Evolutionary conservation across 2,113 vertebrate genomes (phyloP).

Genomic region (Microcebus tavaratra): DNA sequence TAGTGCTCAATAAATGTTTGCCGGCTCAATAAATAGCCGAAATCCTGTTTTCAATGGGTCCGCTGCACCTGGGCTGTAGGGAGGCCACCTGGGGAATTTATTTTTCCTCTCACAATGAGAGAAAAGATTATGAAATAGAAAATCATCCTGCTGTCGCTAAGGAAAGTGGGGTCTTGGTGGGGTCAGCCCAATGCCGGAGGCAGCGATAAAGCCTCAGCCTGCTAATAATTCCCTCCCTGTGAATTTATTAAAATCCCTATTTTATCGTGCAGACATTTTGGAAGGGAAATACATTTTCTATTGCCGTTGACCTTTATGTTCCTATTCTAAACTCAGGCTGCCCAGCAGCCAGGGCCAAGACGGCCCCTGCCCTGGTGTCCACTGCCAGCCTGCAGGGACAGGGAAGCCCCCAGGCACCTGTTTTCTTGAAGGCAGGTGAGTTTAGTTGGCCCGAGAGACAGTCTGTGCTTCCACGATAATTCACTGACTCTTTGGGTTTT

Average conservation of each 20-base stretch:
- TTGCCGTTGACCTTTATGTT: constrained; percentile 14
- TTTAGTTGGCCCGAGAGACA: not conserved
- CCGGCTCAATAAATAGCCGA: not conserved
- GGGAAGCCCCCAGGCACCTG: not conserved
- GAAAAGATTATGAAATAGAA: constrained; percentile 67
- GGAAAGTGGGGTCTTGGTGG: constrained; percentile 59
- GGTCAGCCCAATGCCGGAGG: constrained; percentile 62
- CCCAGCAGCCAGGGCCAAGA: no score
- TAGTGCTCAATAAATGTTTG: not conserved
- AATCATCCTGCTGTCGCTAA: constrained; percentile 35
- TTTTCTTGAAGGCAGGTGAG: not conserved
- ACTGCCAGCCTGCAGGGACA: not conserved
- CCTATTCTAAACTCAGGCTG: not conserved
- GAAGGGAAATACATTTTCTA: constrained; percentile 58
- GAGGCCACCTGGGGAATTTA: constrained; percentile 19
- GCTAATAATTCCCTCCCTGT: constrained; percentile 54
- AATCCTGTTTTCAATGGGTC: not conserved
- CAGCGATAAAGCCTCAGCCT: constrained; percentile 47
- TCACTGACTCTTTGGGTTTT: not conserved
- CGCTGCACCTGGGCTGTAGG: not conserved
- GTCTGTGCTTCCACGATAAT: not conserved
- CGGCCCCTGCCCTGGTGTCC: not conserved
- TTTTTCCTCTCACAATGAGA: constrained; percentile 59
- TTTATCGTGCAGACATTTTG: constrained; percentile 59
- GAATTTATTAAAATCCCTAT: constrained; percentile 69